Conservation (phyloP, 2,797 vertebrate genomes). For the Anguilla marmorata region DNA sequence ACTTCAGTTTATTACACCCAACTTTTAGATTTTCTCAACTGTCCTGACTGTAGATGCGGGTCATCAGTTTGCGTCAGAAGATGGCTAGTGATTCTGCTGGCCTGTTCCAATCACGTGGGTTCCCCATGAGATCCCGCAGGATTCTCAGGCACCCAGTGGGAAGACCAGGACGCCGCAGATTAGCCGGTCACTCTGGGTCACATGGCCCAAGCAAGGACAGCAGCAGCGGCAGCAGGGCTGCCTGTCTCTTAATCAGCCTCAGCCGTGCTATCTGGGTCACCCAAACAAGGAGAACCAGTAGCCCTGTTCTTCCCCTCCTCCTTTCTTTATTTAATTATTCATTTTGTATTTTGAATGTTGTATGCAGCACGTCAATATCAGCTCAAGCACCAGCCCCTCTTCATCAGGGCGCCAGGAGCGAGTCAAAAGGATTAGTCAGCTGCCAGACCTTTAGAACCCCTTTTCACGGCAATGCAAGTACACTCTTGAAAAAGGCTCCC, state of each 20-base stretch:
- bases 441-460: constrained; percentile 45
- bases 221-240: neutral
- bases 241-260: neutral
- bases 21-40: no score
- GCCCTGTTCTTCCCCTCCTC: neutral
- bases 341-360: neutral
- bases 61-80: neutral
- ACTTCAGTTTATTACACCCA: no score
- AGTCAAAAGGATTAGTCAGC: constrained; percentile 28
- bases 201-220: neutral
- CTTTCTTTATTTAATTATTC: neutral
- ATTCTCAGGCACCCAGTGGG: neutral
- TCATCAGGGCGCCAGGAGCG: neutral
- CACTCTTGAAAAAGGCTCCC: constrained; percentile 30
- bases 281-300: neutral
- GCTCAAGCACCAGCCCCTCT: neutral
- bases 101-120: neutral
- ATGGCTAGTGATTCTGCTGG: neutral
- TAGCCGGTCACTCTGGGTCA: neutral
- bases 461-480: constrained; percentile 40
- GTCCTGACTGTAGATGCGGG: neutral
- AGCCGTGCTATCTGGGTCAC: neutral
- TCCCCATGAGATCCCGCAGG: neutral
- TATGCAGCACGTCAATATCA: constrained; percentile 14
- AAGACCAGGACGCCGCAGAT: neutral